Evolutionary conservation across 1,140 invertebrate genomes (phyloP), one percentile per base, ranked within the genome.

Genomic region (Leptinotarsa texana): DNA sequence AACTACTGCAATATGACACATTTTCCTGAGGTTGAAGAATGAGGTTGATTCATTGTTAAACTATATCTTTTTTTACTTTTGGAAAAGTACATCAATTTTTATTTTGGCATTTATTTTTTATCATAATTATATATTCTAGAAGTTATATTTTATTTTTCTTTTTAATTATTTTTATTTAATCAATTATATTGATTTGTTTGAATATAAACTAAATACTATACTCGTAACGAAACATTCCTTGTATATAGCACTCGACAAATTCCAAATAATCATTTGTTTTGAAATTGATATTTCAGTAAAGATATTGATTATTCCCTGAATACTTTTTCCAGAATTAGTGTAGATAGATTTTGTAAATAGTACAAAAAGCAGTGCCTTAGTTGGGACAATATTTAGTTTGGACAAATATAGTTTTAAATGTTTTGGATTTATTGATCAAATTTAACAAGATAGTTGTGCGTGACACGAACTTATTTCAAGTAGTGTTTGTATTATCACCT

Each of bases 61-160:
- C 2, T 42, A 42, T 42, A 42, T 42, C 33, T 11, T 42, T 42
- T 42, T 42, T 42, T 11, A 11, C 8, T 42, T 42, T 42, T 11
- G 8, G 11, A 42, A 6, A 42, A 42, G 8, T 42, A 42, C 0
- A 42, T 42, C 8, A 18, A 63, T 62, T 62, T 21, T 62, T 62
- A 17, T 18, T 63, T 22, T 63, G 13, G n/a, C 13, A 42, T 15
- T 67, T 67, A 17, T 67, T 67, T 67, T 85, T 47, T 71, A 82
- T 6, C 84, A 87, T 27, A 78, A 79, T 70, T 74, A 82, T 42
- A 77, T 78, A 69, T 80, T 80, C 22, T 68, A 82, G 74, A 76
- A 63, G 15, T 48, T 69, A 48, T 21, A n/a, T 61, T 62, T 75
- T 48, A 65, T 65, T 72, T 63, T 62, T 15, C 48, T 57, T 13